These are phyloP conservation scores for Subacronicta megacephala DNA, from an alignment of 2,888 invertebrate genomes.

Conservation along the genomic window DNA sequence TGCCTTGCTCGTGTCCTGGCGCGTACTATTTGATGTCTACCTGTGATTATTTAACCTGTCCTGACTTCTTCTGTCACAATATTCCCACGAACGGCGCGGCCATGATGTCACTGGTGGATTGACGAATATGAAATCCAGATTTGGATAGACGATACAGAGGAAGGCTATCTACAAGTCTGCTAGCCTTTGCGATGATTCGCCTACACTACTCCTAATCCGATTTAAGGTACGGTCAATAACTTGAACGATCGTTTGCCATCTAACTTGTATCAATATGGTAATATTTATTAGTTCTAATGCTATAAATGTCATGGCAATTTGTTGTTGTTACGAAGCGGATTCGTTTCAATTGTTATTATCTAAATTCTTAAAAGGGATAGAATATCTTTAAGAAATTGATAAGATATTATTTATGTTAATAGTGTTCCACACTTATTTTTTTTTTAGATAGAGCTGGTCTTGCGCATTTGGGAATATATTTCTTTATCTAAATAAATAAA, in stretches of 20 bases:
- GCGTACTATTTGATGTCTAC: slow-evolving; percentile 45
- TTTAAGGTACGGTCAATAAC: slow-evolving; percentile 29
- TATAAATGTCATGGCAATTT: neutral
- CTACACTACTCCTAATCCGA: slow-evolving; percentile 66
- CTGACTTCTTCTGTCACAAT: slow-evolving; percentile 9
- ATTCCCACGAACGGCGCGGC: slow-evolving; percentile 43
- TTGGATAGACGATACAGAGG: slow-evolving; percentile 79
- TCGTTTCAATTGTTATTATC: no score
- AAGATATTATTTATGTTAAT: no score
- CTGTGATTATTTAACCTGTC: slow-evolving; percentile 35
- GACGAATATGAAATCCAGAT: slow-evolving; percentile 78
- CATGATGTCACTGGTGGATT: slow-evolving; percentile 70
- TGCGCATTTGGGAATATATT: no score
- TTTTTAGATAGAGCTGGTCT: no score
- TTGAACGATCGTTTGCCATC: slow-evolving; percentile 1
- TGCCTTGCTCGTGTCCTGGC: slow-evolving; percentile 53
- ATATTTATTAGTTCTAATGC: neutral
- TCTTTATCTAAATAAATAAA: no score
- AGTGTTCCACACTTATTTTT: no score
- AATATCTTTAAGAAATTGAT: no score
- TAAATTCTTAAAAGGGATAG: no score
- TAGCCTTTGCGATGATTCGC: slow-evolving; percentile 84
- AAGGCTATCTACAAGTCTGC: slow-evolving; percentile 74
- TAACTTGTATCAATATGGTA: neutral
- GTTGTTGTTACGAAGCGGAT: neutral